A percentile compares a stretch with the other conserved stretches of the same genome.
These are phyloP conservation scores for Heliconius sara DNA, from an alignment of 2,888 invertebrate genomes.

Conservation along the genomic window DNA sequence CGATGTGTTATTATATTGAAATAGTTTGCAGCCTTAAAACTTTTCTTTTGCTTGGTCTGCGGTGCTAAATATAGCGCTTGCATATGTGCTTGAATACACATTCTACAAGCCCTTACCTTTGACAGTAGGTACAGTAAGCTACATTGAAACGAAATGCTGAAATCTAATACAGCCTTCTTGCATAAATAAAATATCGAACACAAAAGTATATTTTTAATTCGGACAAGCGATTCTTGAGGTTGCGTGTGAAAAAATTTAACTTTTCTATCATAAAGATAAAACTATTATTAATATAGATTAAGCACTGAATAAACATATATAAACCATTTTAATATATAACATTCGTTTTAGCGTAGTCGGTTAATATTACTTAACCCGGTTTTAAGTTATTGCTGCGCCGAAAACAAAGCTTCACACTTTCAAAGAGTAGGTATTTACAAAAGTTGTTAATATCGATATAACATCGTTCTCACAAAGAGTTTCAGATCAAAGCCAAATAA, in stretches of 20 bases:
- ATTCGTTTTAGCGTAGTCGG: neutral
- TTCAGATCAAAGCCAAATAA: slow-evolving; percentile 30
- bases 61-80: too few relatives aligned
- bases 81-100: too few relatives aligned
- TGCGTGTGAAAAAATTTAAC: neutral
- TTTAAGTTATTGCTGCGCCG: neutral
- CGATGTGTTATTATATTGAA: too few relatives aligned
- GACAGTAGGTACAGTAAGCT: too few relatives aligned
- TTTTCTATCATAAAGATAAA: neutral
- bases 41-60: too few relatives aligned
- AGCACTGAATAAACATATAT: neutral
- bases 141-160: too few relatives aligned
- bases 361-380: neutral
- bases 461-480: slow-evolving; percentile 1
- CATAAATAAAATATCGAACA: too few relatives aligned
- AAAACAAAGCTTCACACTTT: slow-evolving; percentile 2
- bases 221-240: neutral
- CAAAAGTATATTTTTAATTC: neutral
- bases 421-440: neutral
- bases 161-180: too few relatives aligned
- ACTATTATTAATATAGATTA: neutral
- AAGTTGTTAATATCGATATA: slow-evolving; percentile 17
- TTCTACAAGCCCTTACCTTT: too few relatives aligned
- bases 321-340: neutral
- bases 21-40: too few relatives aligned